phyloP scores from a whole-genome alignment of 2,888 invertebrate genomes.

The Drosophila diplacantha region DNA sequence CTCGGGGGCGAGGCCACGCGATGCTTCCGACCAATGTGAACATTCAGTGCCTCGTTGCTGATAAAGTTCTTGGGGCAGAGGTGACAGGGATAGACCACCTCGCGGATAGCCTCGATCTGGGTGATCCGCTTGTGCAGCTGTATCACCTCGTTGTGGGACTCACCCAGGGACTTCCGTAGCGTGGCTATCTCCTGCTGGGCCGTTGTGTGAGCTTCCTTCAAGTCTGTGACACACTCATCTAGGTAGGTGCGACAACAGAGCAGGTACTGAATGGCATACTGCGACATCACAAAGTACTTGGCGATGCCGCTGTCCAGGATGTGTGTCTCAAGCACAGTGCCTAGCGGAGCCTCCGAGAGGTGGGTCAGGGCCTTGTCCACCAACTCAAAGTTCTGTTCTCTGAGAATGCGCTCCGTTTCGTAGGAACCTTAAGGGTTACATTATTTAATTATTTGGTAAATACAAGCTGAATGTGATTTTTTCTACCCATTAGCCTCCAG shows the following conservation, averaged over 20 bases:
- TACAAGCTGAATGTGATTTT: neutral
- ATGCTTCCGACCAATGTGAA: constrained; percentile 75
- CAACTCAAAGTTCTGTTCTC: constrained; percentile 74
- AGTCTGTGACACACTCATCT: constrained; percentile 72
- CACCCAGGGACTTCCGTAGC: constrained; percentile 63
- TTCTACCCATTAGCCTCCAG: constrained; percentile 75
- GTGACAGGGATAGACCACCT: constrained; percentile 76
- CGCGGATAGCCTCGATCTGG: constrained; percentile 74
- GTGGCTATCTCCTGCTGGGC: constrained; percentile 69
- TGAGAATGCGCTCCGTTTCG: constrained; percentile 74
- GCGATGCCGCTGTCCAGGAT: constrained; percentile 77
- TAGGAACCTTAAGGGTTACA: constrained; percentile 63
- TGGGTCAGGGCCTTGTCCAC: constrained; percentile 72
- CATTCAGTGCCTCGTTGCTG: constrained; percentile 76
- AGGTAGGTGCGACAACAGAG: constrained; percentile 76
- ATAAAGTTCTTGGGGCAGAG: constrained; percentile 77
- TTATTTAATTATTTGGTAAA: neutral
- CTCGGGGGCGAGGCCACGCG: constrained; percentile 43
- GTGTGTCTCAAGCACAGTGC: constrained; percentile 71
- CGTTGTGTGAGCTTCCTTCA: constrained; percentile 64
- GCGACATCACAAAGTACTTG: constrained; percentile 76
- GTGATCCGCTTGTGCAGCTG: constrained; percentile 75
- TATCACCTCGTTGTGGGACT: constrained; percentile 73
- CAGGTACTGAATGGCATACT: constrained; percentile 76
- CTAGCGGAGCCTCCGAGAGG: constrained; percentile 75